These are phyloP conservation scores for Antitype chi DNA, from an alignment of 2,888 invertebrate genomes.

Conservation along the genomic window DNA sequence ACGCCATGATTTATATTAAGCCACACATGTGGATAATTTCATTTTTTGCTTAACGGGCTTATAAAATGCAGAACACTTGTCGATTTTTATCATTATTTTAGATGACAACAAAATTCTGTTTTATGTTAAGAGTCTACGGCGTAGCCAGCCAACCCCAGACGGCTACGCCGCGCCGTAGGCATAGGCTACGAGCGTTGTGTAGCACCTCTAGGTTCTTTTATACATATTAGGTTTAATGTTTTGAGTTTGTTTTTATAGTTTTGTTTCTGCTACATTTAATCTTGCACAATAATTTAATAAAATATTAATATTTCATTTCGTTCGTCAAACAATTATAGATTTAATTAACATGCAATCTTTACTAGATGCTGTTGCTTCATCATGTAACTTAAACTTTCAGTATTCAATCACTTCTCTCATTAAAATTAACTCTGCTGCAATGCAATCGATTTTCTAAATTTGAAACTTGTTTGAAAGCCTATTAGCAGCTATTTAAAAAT, in stretches of 20 bases:
- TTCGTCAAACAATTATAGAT: not conserved
- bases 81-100: not conserved
- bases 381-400: not conserved
- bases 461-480: conserved; percentile 64
- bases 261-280: not conserved
- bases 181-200: conserved; percentile 13
- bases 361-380: not conserved
- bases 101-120: not conserved
- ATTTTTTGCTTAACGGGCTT: conserved; percentile 55
- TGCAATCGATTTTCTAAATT: conserved; percentile 47
- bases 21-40: conserved; percentile 62
- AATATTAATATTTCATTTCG: too few relatives aligned
- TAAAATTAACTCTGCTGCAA: conserved; percentile 11
- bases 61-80: conserved; percentile 25
- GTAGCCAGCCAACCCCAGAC: conserved; percentile 18
- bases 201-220: not conserved
- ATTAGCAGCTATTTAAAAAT: conserved; percentile 52
- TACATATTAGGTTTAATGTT: not conserved
- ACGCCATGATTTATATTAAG: conserved; percentile 77
- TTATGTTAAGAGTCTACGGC: conserved; percentile 32
- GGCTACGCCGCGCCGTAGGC: conserved; percentile 65
- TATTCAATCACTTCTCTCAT: not conserved
- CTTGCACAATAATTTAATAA: not conserved
- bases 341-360: not conserved
- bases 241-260: not conserved